These are phyloP conservation scores for Epinephelus moara DNA, from an alignment of 2,113 vertebrate species.

Conservation along the genomic window DNA sequence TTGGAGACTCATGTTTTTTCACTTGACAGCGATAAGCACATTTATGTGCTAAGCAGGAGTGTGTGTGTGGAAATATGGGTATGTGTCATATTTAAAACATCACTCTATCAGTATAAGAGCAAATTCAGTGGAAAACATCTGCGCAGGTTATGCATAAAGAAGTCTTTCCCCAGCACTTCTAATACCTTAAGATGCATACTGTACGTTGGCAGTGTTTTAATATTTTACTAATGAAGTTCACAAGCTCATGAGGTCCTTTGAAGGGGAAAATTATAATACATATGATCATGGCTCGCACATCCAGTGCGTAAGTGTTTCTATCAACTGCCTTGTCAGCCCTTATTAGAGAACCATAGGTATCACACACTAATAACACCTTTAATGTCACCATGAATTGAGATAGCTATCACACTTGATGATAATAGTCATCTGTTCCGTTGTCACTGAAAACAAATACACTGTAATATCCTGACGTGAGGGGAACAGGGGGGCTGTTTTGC, in stretches of 20 bases:
- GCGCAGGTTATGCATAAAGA: not conserved
- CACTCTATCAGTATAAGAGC: not conserved
- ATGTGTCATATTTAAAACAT: not conserved
- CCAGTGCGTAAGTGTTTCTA: constrained; percentile 9
- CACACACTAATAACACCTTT: constrained; percentile 25
- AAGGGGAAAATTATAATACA: not conserved
- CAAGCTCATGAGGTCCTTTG: not conserved
- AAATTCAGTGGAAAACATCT: not conserved
- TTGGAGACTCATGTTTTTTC: too few species aligned
- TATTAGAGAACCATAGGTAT: constrained; percentile 27
- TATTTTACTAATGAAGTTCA: not conserved
- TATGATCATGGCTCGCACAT: not conserved
- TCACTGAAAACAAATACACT: constrained; percentile 41
- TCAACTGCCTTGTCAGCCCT: constrained; percentile 25
- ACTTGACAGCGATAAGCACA: too few species aligned
- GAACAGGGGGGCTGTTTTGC: constrained; percentile 1
- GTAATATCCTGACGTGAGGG: constrained; percentile 32
- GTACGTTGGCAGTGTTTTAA: not conserved
- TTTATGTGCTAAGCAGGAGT: too few species aligned
- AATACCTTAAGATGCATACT: constrained; percentile 3
- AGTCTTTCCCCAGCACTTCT: not conserved
- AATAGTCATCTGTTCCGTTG: constrained; percentile 44
- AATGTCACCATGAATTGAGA: constrained; percentile 30
- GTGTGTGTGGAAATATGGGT: too few species aligned
- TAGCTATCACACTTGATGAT: constrained; percentile 37